A percentile compares a stretch with the other conserved stretches of the same genome.
Conservation (phyloP, 2,113 vertebrate genomes). For the Thinocorus orbignyianus region DNA sequence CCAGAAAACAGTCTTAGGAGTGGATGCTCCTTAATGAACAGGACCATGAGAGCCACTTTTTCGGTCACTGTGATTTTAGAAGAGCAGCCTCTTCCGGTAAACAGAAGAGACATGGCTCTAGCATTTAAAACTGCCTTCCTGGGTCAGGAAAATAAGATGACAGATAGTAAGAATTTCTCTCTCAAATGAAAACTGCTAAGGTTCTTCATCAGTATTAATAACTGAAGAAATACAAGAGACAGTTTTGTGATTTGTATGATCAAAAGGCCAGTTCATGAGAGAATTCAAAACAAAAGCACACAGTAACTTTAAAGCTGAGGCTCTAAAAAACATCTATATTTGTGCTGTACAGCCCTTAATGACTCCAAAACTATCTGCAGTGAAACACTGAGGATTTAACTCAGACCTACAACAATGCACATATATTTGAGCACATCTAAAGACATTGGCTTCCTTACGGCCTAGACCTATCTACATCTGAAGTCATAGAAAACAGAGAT, state of each 20-base stretch:
- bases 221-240: not conserved
- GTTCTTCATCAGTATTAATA: not conserved
- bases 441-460: not conserved
- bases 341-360: not conserved
- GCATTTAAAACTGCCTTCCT: not conserved
- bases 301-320: not conserved
- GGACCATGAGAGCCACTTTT: not conserved
- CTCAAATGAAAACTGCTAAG: not conserved
- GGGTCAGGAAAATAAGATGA: not conserved
- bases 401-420: not conserved
- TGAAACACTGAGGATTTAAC: no score
- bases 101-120: not conserved
- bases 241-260: not conserved
- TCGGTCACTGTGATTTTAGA: not conserved
- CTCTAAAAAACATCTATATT: not conserved
- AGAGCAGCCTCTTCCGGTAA: not conserved
- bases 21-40: not conserved
- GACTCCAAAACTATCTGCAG: not conserved
- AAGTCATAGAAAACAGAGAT: rapidly evolving
- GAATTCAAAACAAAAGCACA: not conserved
- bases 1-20: not conserved
- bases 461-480: not conserved
- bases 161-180: not conserved
- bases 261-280: not conserved
- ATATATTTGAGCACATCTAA: not conserved